A percentile compares a stretch with the other conserved stretches of the same genome.
phyloP scores from a whole-genome alignment of 2,797 vertebrate species.

The Clamator glandarius region DNA sequence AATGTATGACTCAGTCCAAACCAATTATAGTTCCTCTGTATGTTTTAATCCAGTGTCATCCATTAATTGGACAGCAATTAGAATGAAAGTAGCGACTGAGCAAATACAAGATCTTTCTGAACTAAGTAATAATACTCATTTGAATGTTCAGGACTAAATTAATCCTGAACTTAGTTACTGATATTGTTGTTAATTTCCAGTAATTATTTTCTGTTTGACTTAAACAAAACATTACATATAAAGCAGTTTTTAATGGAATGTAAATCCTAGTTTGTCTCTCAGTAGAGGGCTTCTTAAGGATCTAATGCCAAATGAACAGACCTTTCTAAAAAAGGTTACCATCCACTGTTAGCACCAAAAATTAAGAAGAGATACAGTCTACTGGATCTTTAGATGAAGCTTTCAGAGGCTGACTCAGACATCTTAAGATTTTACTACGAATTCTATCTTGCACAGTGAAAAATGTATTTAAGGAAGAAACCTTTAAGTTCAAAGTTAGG shows the following conservation, averaged over 20 bases:
- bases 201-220: conserved; percentile 4
- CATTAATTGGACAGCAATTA: conserved; percentile 27
- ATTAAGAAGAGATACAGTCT: background rate
- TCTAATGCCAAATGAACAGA: background rate
- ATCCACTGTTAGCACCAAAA: background rate
- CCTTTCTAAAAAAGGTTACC: background rate
- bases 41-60: conserved; percentile 34
- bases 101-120: background rate
- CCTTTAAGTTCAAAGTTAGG: background rate
- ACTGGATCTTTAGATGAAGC: background rate
- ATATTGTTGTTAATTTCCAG: background rate
- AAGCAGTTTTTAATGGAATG: background rate
- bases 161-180: background rate
- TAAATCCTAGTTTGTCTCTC: background rate
- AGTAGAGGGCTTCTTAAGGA: background rate
- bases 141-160: background rate
- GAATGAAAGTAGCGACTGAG: background rate
- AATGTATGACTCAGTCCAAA: background rate
- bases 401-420: background rate
- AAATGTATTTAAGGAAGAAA: background rate
- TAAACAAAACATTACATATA: background rate
- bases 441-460: background rate
- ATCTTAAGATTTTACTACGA: background rate
- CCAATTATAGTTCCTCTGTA: conserved; percentile 3
- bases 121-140: background rate